A percentile compares a stretch with the other conserved stretches of the same genome.
phyloP scores from a whole-genome alignment of 2,113 vertebrate genomes.

The Hippotragus niger region DNA sequence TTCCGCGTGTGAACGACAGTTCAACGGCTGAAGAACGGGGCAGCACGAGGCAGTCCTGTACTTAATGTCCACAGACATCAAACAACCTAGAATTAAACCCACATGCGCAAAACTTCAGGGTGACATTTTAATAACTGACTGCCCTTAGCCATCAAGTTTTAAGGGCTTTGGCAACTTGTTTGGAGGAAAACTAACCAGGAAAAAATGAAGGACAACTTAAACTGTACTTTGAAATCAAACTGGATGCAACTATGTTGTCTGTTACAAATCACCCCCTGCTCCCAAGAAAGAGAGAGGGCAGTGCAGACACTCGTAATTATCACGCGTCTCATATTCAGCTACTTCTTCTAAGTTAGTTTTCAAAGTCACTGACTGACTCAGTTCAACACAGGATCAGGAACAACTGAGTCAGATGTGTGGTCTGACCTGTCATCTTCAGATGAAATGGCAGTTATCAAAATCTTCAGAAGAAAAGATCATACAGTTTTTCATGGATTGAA shows the following conservation, averaged over 20 bases:
- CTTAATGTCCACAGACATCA: background rate
- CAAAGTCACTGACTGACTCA: background rate
- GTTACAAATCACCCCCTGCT: background rate
- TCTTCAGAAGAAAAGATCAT: slow-evolving; percentile 27
- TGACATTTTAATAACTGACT: slow-evolving; percentile 46
- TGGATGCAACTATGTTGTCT: background rate
- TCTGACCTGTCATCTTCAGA: background rate
- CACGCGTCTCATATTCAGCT: background rate
- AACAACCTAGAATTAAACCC: slow-evolving; percentile 11
- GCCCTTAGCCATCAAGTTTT: background rate
- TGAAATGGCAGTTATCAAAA: background rate
- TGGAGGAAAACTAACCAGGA: background rate
- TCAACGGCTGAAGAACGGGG: background rate
- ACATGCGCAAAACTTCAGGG: background rate
- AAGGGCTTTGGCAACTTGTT: slow-evolving; percentile 21
- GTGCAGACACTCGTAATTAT: background rate
- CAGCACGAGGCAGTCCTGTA: background rate
- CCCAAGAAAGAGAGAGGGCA: background rate
- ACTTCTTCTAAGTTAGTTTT: background rate
- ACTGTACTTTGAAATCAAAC: background rate
- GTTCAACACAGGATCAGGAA: background rate
- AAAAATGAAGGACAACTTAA: slow-evolving; percentile 3
- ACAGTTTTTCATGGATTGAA: background rate
- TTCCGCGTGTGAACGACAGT: background rate
- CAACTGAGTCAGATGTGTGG: background rate